Base-by-base conservation (phyloP, 1,140 invertebrate species). In the Semibalanus balanoides region DNA sequence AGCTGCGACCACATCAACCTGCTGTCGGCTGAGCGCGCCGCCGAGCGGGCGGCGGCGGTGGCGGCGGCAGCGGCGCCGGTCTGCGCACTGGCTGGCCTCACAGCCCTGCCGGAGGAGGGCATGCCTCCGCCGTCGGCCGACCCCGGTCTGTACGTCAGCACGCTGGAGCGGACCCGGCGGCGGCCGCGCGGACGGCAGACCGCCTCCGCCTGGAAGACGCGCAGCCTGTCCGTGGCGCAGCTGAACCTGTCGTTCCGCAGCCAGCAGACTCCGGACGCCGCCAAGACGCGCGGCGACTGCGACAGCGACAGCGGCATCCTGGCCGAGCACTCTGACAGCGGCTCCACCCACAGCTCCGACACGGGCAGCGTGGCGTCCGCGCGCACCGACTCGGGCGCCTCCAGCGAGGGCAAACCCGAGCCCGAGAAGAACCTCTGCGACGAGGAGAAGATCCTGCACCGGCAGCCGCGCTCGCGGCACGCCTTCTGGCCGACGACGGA, bases 1-100 rank as follows among this genome's bases (percentile, higher is more conserved):
- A 70, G 69, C 69, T 70, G 69, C 25, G 69, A 70, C 69, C 69
- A 70, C 25, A 25, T 70, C 69, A 70, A 70, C 69, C 69, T 70
- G 69, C 69, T 70, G 69, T 70, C 69, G 7, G 28, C 69, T 11
- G 25, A 28, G 69, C 69, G 69, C 3, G 69, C 28, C 7, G 69
- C 28, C 69, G 69, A 70, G 25, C 25, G 25, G 69, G 69, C 69
- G 69, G 25, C 69, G 7, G 69, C 25, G 7, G 28, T 40, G 35
- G 35, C 35, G 35, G 35, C 35, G 35, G 35, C 35, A 17, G 35
- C 35, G 17, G 35, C 35, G 35, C 35, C 35, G 35, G 35, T 40
- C 5, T 5, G 35, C 35, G 35, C 35, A 5, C 69, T 70, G 25
- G 69, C 25, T 27, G 69, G 28, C 28, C 69, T 70, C 25, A 11